Evolutionary conservation across 2,888 invertebrate species (phyloP).

Genomic region (Macrosiphum euphorbiae): DNA sequence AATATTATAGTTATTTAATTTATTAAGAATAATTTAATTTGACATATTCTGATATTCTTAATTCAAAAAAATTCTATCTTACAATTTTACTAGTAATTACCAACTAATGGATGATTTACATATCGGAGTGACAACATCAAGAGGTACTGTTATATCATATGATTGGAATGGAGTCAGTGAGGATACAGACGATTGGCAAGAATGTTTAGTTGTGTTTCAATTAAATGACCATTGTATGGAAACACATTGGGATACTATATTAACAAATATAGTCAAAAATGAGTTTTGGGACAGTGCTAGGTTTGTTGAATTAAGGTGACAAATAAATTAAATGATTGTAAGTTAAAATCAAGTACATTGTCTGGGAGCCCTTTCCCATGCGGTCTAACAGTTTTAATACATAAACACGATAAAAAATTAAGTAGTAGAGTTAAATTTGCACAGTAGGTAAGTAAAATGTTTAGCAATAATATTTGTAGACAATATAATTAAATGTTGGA

Average conservation of each 20-base stretch:
- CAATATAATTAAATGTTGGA: too few species aligned
- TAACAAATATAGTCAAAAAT: conserved; percentile 75
- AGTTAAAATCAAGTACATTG: background rate
- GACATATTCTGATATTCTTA: background rate
- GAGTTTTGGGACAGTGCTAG: conserved; percentile 40
- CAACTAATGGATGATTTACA: conserved; percentile 87
- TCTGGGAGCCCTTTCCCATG: background rate
- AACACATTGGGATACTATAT: conserved; percentile 79
- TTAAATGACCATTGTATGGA: conserved; percentile 74
- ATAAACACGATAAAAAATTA: background rate
- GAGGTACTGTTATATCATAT: conserved; percentile 85
- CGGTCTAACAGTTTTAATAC: background rate
- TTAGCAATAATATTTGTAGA: too few species aligned
- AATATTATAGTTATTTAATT: conserved; percentile 6
- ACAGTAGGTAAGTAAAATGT: too few species aligned
- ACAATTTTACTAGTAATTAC: conserved; percentile 78
- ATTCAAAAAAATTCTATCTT: background rate
- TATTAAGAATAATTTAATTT: background rate
- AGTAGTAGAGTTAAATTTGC: too few species aligned
- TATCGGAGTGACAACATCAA: conserved; percentile 89
- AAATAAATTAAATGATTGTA: background rate
- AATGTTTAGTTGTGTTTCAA: conserved; percentile 70
- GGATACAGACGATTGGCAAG: conserved; percentile 71
- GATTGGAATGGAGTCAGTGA: conserved; percentile 81
- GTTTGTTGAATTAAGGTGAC: conserved; percentile 9